Base-by-base conservation (phyloP, 2,888 invertebrate species). In the Macrosiphum euphorbiae region DNA sequence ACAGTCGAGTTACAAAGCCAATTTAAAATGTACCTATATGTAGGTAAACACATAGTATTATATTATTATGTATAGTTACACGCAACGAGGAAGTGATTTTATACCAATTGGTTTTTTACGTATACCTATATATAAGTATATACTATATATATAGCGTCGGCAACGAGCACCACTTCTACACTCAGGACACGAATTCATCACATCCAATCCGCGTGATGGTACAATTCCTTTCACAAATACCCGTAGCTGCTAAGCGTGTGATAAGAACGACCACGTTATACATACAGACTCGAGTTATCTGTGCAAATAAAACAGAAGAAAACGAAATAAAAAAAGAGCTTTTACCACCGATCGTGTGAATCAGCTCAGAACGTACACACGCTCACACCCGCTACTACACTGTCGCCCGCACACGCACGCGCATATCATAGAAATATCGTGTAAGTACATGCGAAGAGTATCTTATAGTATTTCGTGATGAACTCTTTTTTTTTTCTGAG, bases 321-420 rank as follows among this genome's bases (percentile, higher is more conserved):
- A n/a, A 86, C 44, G 35, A 67, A 85, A 85, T 44, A 16, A 35
- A 88, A 47, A 78, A 16, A 94, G 85, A 86, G 90, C 85, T 94
- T 94, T 94, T 94, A 90, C 85, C 13, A 35, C 78, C 50, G 90
- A 88, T 90, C 93, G 90, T 94, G 90, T 94, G 90, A 89, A 93
- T 88, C 93, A 50, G 44, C 85, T 90, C 90, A 47, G 24, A 78
- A 41, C 26, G 78, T 4, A 41, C 13, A 61, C 86, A 47, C 85
- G 26, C 41, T 41, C 35, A 78, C n/a, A 78, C 28, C 50, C 24
- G 26, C 44, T 44, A 44, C 44, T 44, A 44, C 35, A 88, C 35
- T 11, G 20, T 88, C 47, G 28, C 86, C 28, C 86, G 55, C 61
- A 47, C 61, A 47, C 61, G 61, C 28, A n/a, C 47, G 10, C 67